phyloP scores from a whole-genome alignment of 2,113 vertebrate genomes.

The Climacteris rufus region DNA sequence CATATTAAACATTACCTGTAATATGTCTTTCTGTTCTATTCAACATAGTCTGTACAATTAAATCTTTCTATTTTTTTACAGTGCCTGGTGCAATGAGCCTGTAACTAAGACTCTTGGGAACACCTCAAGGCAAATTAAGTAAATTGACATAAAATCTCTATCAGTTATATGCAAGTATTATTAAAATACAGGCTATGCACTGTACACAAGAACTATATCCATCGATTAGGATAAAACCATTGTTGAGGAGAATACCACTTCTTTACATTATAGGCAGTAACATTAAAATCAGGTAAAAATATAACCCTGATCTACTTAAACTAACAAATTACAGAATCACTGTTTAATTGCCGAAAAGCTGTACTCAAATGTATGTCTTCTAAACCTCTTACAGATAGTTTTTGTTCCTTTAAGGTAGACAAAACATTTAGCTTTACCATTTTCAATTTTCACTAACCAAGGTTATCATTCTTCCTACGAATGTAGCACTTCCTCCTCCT shows the following conservation, averaged over 20 bases:
- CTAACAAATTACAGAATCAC: not conserved
- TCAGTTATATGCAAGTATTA: not conserved
- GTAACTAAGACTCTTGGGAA: not conserved
- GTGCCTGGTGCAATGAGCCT: not conserved
- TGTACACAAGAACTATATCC: not conserved
- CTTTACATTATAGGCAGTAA: not conserved
- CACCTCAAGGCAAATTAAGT: not conserved
- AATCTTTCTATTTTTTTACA: not conserved
- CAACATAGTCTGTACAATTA: not conserved
- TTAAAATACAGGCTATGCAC: not conserved
- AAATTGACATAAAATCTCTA: slow-evolving; percentile 1
- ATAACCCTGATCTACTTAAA: not conserved
- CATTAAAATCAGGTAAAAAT: not conserved
- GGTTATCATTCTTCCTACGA: not conserved
- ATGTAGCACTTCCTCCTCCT: not conserved
- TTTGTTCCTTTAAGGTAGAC: not conserved
- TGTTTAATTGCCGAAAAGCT: not conserved
- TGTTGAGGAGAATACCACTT: not conserved
- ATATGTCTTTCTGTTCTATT: not conserved
- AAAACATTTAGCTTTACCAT: not conserved
- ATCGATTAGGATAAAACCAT: not conserved
- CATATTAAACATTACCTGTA: not conserved
- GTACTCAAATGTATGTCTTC: not conserved
- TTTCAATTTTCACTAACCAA: not conserved
- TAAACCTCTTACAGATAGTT: not conserved